These are phyloP conservation scores for Stenurella melanura DNA, from an alignment of 2,888 invertebrate genomes.

Conservation along the genomic window DNA sequence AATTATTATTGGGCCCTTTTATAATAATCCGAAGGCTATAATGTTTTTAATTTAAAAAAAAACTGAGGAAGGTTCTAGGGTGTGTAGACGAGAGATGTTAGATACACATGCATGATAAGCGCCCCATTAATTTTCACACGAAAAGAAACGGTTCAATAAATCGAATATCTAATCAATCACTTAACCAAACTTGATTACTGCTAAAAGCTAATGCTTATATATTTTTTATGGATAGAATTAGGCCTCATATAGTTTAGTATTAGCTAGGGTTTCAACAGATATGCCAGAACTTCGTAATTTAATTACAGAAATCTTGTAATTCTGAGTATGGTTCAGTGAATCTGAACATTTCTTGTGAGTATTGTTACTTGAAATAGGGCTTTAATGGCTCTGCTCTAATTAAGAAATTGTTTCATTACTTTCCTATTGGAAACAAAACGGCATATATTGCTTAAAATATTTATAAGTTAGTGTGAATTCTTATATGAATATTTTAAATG, in stretches of 20 bases:
- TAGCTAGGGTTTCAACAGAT: conserved; percentile 11
- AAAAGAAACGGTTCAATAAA: not conserved
- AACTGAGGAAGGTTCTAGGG: too few species aligned
- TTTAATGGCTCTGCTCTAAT: not conserved
- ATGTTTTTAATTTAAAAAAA: too few species aligned
- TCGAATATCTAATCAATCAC: conserved; percentile 13
- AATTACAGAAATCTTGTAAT: conserved; percentile 8
- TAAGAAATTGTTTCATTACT: not conserved
- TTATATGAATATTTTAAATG: too few species aligned
- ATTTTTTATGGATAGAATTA: conserved; percentile 12
- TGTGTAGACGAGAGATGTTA: too few species aligned
- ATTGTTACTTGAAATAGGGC: not conserved
- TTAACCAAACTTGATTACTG: not conserved
- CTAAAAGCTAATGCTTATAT: not conserved
- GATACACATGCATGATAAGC: not conserved
- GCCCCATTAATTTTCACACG: not conserved
- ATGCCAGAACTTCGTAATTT: conserved; percentile 12
- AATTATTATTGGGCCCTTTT: too few species aligned
- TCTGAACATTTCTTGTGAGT: conserved; percentile 23
- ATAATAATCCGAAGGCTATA: too few species aligned
- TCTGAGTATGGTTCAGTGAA: conserved; percentile 4
- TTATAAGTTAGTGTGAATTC: too few species aligned
- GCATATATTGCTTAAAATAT: too few species aligned
- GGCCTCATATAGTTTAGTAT: not conserved
- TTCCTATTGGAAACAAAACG: not conserved